Conservation (phyloP, 1,140 invertebrate species). For the Drosophila pruinosa region DNA sequence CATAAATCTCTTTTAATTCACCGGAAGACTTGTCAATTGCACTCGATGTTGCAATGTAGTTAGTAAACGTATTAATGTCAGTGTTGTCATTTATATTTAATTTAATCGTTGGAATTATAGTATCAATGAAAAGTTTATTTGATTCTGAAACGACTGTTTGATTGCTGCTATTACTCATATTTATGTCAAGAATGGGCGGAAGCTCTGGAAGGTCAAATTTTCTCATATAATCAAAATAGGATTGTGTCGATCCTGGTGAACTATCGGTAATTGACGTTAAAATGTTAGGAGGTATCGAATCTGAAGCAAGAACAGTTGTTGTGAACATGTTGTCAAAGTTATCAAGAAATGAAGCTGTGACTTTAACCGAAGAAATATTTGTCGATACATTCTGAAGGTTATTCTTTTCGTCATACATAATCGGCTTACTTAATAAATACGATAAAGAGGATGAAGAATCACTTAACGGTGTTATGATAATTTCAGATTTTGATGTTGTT, state of each 20-base stretch:
- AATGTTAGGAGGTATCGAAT: not conserved
- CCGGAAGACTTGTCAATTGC: not conserved
- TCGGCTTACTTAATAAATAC: conserved; percentile 9
- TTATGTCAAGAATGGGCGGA: conserved; percentile 49
- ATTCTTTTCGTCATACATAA: not conserved
- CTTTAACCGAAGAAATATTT: conserved; percentile 25
- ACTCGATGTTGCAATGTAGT: not conserved
- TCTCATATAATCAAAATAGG: conserved; percentile 70
- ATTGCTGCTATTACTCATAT: not conserved
- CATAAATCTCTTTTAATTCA: no score
- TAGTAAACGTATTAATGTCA: not conserved
- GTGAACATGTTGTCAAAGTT: conserved; percentile 38
- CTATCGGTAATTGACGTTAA: conserved; percentile 16
- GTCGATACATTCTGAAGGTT: not conserved
- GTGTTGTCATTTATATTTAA: not conserved
- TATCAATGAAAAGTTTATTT: not conserved
- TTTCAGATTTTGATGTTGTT: conserved; percentile 8
- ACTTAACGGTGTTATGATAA: conserved; percentile 5
- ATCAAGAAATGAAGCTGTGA: conserved; percentile 21
- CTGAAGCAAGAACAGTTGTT: conserved; percentile 31
- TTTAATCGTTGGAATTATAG: not conserved
- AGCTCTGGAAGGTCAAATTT: conserved; percentile 68
- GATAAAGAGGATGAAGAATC: conserved; percentile 17
- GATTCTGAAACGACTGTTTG: not conserved
- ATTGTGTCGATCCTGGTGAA: conserved; percentile 29